phyloP scores from a whole-genome alignment of 2,113 vertebrate species.

The Cyprinodon variegatus region DNA sequence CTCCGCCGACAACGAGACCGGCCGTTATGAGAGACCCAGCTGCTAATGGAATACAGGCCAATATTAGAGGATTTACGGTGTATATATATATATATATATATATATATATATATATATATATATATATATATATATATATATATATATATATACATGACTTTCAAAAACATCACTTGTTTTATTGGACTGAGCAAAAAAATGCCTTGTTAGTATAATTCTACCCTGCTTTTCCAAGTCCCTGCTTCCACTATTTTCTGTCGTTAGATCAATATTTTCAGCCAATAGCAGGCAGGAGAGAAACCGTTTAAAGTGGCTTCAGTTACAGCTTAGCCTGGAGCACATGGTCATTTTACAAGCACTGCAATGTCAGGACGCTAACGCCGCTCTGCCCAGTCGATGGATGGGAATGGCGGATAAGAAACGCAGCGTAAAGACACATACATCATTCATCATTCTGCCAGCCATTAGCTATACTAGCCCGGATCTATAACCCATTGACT shows the following conservation, averaged over 20 bases:
- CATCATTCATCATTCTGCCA: constrained; percentile 54
- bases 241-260: constrained; percentile 24
- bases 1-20: too few relatives aligned
- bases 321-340: constrained; percentile 38
- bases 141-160: not conserved
- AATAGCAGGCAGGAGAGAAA: constrained; percentile 29
- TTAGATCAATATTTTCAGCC: constrained; percentile 52
- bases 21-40: too few relatives aligned
- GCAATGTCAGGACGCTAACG: constrained; percentile 47
- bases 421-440: constrained; percentile 57
- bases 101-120: too few relatives aligned
- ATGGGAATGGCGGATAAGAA: constrained; percentile 56
- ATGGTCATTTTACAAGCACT: constrained; percentile 30
- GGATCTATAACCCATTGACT: constrained; percentile 56
- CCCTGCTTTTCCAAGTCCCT: constrained; percentile 8
- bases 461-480: constrained; percentile 58
- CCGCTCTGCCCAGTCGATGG: constrained; percentile 56
- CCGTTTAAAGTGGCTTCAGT: constrained; percentile 41
- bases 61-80: too few relatives aligned
- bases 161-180: not conserved
- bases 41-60: too few relatives aligned
- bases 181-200: constrained; percentile 19
- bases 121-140: too few relatives aligned
- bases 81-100: too few relatives aligned
- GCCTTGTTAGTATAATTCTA: constrained; percentile 15